Evolutionary conservation across 2,113 vertebrate species (phyloP), one percentile per base, ranked within the genome.

Genomic region (Galbula dea): DNA sequence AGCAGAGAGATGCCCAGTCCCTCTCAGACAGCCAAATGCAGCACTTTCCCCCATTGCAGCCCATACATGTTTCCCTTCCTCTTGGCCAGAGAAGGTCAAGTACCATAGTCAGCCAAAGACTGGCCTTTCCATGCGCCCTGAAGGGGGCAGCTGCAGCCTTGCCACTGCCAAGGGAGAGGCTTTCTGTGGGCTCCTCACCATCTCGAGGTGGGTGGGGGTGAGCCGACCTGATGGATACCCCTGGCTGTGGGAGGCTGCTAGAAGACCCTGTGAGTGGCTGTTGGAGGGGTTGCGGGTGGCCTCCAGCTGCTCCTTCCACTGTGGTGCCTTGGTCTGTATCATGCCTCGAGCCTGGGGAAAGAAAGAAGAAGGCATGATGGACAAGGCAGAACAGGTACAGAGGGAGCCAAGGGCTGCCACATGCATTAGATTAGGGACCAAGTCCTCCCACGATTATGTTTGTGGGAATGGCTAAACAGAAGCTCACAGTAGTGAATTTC

Each of bases 221-320:
- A 95, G 81, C 73, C 95, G 89, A 74, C 97, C 97, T 1, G 97
- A 92, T 3, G 94, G 67, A 83, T 98, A 97, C 7, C 96, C 96
- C n/a, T 96, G 97, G 88, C 96, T 12, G 3, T 96, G 95, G 61
- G 81, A 63, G 0, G 97, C 37, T 15, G 89, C 11, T 14, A 97
- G 94, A 71, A 97, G 92, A 6, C 86, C 92, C 3, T 96, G 97
- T 1, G 96, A 67, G 71, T 97, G 97, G 87, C 96, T 96, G 57
- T 95, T 96, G 0, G 95, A 84, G 49, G 97, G 94, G 90, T 89
- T 93, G 82, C 96, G 97, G 78, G 95, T 97, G 94, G 97, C 97
- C 62, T 98, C 98, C 48, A 98, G 86, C 86, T 98, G 97, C 85
- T 98, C 98, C 79, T 98, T 98, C 98, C 98, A 98, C 73, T 85